phyloP scores from a whole-genome alignment of 2,797 vertebrate species.

The Alfaro cultratus region DNA sequence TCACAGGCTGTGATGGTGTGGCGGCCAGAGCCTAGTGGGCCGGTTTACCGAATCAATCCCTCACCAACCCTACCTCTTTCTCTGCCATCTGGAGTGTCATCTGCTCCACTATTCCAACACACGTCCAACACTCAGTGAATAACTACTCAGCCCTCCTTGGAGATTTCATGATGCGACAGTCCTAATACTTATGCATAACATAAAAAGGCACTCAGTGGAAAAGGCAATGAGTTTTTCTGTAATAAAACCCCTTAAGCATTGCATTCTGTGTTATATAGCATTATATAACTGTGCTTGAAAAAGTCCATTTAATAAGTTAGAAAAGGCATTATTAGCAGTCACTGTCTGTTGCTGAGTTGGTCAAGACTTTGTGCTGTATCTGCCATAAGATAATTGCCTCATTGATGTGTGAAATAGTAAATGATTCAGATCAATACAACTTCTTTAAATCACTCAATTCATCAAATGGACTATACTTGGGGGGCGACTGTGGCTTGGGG shows the following conservation, averaged over 20 bases:
- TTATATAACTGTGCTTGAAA: slow-evolving; percentile 16
- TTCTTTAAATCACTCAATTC: background rate
- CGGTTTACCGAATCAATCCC: slow-evolving; percentile 32
- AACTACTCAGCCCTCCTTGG: slow-evolving; percentile 11
- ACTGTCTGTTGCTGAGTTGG: background rate
- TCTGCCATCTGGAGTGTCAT: slow-evolving; percentile 72
- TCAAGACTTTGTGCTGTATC: background rate
- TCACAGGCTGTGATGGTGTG: slow-evolving; percentile 53
- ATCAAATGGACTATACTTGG: background rate
- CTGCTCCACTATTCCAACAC: slow-evolving; percentile 55
- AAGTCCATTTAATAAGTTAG: background rate
- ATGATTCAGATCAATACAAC: background rate
- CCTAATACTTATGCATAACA: slow-evolving; percentile 16
- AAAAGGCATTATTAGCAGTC: background rate
- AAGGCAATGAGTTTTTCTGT: slow-evolving; percentile 27
- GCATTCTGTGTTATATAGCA: slow-evolving; percentile 14
- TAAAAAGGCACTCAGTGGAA: slow-evolving; percentile 10
- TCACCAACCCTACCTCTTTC: slow-evolving; percentile 28
- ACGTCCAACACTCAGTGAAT: slow-evolving; percentile 13
- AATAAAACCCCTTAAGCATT: slow-evolving; percentile 27
- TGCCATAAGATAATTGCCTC: background rate
- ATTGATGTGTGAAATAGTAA: background rate
- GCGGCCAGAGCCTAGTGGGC: slow-evolving; percentile 51
- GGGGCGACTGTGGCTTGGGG: too few relatives aligned
- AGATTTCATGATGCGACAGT: slow-evolving; percentile 19